Base-by-base conservation (phyloP, 2,797 vertebrate genomes). In the Pangasius larnaudii region DNA sequence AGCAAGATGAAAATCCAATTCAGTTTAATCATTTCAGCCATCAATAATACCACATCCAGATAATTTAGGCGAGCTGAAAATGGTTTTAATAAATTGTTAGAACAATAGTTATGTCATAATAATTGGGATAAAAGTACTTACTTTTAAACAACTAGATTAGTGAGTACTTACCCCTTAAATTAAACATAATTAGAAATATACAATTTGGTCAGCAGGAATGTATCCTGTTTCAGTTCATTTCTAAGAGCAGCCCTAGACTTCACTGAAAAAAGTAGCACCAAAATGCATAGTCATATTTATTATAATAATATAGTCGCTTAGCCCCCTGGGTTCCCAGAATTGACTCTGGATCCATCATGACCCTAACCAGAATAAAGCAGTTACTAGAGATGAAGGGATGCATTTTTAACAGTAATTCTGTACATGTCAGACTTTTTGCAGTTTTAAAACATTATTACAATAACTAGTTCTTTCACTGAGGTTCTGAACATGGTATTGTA, bases 1-100 rank as follows among this genome's bases (percentile, higher is more conserved):
- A 77, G 16, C 46, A 53, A 77, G 74, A 77, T 77, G 46, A 30
- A 77, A 77, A 77, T 77, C 14, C 46, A 77, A 19, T 30, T 30
- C 42, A 24, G 9, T 22, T 58, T 11, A 77, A 77, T 58, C 27
- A 33, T 74, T 74, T 74, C 71, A 42, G 67, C 39, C 30, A 22
- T 56, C 33, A 80, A 59, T 59, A 80, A 59, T 22, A 80, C 10
- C 19, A 36, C 9, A 22, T 13, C 18, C 53, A 24, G 11, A 80
- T 24, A 59, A 30, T 51, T 58, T 53, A 53, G 13, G 46, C 30
- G 13, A 53, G 16, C 2, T 53, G 9, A 80, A 81, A 42, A 14
- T 13, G 2, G 0, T 59, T 80, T 59, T 59, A 22, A 36, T 59
- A 39, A 80, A 39, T 59, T 3, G 8, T 11, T 58, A 10, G 9